Evolutionary conservation across 2,888 invertebrate species (phyloP).

Genomic region (Torymus texanus): DNA sequence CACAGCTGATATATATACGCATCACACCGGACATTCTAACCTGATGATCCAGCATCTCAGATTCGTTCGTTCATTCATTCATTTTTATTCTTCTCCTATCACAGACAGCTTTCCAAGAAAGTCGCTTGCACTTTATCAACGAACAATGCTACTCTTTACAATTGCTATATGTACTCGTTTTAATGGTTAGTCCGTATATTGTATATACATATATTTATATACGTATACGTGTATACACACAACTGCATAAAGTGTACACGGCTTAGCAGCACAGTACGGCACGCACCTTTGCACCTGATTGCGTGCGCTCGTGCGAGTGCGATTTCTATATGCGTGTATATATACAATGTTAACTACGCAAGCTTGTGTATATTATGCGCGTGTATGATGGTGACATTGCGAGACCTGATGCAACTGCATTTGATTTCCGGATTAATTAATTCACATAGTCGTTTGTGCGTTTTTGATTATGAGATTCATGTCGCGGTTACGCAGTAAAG

Average conservation of each 20-base stretch:
- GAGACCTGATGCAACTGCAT: too few relatives aligned
- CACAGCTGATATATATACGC: too few relatives aligned
- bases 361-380: too few relatives aligned
- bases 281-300: conserved; percentile 39
- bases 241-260: background rate
- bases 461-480: too few relatives aligned
- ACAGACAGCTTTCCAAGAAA: conserved; percentile 6
- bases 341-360: too few relatives aligned
- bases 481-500: too few relatives aligned
- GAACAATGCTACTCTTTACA: background rate
- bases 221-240: background rate
- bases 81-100: background rate
- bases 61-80: background rate
- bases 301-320: conserved; percentile 3
- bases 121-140: conserved; percentile 5
- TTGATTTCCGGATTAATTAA: too few relatives aligned
- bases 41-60: conserved; percentile 23
- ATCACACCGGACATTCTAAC: too few relatives aligned
- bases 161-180: conserved; percentile 16
- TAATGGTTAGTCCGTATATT: conserved; percentile 9
- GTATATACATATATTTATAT: too few relatives aligned
- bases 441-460: too few relatives aligned
- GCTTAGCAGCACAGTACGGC: background rate
- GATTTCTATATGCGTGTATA: background rate
- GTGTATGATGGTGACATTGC: too few relatives aligned